Evolutionary conservation across 2,888 invertebrate species (phyloP).

Genomic region (Panorpa germanica): DNA sequence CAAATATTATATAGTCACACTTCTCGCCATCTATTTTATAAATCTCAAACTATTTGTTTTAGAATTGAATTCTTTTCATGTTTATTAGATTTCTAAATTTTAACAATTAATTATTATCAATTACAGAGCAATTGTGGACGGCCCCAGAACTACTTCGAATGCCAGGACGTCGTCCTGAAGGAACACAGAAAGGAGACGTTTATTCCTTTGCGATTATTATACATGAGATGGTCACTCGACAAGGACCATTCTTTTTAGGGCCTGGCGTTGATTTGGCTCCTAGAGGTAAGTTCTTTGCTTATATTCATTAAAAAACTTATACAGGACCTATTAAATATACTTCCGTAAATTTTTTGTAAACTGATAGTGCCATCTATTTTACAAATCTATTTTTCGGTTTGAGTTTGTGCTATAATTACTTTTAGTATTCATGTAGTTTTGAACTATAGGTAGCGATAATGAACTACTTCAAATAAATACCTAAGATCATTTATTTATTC

Average conservation of each 20-base stretch:
- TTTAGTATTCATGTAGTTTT: too few species aligned
- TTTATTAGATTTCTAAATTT: too few species aligned
- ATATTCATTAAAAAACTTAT: background rate
- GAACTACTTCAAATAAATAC: too few species aligned
- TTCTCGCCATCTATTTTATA: too few species aligned
- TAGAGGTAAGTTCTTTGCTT: slow-evolving; percentile 36
- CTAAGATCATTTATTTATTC: too few species aligned
- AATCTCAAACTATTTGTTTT: too few species aligned
- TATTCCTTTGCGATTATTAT: slow-evolving; percentile 89
- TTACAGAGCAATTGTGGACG: slow-evolving; percentile 83
- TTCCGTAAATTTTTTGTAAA: slow-evolving; percentile 10
- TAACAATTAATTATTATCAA: too few species aligned
- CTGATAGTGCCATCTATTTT: slow-evolving; percentile 11
- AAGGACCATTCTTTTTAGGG: slow-evolving; percentile 73
- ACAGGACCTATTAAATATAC: slow-evolving; percentile 10
- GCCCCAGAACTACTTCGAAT: slow-evolving; percentile 72
- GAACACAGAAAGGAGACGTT: slow-evolving; percentile 84
- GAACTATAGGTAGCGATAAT: too few species aligned
- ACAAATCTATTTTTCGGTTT: too few species aligned
- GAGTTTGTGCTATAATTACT: too few species aligned
- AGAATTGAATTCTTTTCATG: too few species aligned
- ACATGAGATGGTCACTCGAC: slow-evolving; percentile 77
- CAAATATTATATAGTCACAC: too few species aligned
- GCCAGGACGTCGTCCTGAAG: slow-evolving; percentile 42
- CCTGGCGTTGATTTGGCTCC: slow-evolving; percentile 39